phyloP scores from a whole-genome alignment of 2,888 invertebrate species.

The Hemicrepidius hirtus region DNA sequence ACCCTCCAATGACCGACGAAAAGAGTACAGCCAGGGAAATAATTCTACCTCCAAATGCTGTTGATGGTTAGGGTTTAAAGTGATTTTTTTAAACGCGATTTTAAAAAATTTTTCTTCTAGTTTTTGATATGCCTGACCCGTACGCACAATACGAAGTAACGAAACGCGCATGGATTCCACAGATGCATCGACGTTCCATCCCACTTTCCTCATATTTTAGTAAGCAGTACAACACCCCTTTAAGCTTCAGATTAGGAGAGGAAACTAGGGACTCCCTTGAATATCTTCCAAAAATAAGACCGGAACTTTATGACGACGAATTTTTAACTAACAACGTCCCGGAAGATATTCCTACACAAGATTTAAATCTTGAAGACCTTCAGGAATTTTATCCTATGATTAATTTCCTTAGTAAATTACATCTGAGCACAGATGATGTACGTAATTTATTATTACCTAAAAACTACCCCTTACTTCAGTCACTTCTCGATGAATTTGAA shows the following conservation, averaged over 20 bases:
- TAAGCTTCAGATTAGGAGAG: slow-evolving; percentile 65
- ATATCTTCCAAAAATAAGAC: slow-evolving; percentile 58
- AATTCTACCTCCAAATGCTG: slow-evolving; percentile 74
- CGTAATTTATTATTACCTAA: slow-evolving; percentile 53
- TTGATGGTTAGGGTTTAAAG: slow-evolving; percentile 63
- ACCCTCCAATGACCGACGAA: slow-evolving; percentile 78
- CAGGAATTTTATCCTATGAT: slow-evolving; percentile 59
- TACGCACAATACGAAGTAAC: slow-evolving; percentile 61
- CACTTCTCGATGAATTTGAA: slow-evolving; percentile 60
- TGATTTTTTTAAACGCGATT: background rate
- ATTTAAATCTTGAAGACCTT: slow-evolving; percentile 57
- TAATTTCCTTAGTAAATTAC: slow-evolving; percentile 53
- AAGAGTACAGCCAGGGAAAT: slow-evolving; percentile 70
- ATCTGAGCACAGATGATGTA: slow-evolving; percentile 44
- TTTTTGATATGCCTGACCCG: slow-evolving; percentile 69
- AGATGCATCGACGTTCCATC: slow-evolving; percentile 67
- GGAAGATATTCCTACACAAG: slow-evolving; percentile 40
- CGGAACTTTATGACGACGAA: slow-evolving; percentile 54
- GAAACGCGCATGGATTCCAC: slow-evolving; percentile 68
- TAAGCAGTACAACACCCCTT: slow-evolving; percentile 68
- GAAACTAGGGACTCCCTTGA: slow-evolving; percentile 65
- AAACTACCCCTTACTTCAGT: slow-evolving; percentile 51
- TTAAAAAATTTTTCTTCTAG: slow-evolving; percentile 51
- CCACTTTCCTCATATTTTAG: slow-evolving; percentile 61
- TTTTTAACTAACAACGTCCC: slow-evolving; percentile 44